Evolutionary conservation across 2,888 invertebrate species (phyloP).

Genomic region (Beris chalybata): DNA sequence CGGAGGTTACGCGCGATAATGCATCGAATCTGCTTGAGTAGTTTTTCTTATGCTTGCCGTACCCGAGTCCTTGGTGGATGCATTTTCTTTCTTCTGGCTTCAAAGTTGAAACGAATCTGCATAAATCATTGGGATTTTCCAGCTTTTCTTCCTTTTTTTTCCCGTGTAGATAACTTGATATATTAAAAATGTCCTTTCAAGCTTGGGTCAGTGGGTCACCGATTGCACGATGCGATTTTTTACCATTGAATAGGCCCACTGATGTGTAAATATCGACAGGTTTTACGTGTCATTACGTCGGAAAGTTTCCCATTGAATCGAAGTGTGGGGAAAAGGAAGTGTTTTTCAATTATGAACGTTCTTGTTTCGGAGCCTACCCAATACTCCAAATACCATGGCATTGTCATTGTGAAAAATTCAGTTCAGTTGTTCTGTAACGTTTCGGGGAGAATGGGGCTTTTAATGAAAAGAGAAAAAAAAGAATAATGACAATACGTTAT

Average conservation of each 20-base stretch:
- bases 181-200: too few relatives aligned
- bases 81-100: conserved; percentile 8
- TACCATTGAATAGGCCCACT: conserved; percentile 14
- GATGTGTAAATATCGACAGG: conserved; percentile 32
- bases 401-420: too few relatives aligned
- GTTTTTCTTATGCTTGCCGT: not conserved
- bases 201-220: conserved; percentile 15
- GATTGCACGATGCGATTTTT: not conserved
- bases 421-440: too few relatives aligned
- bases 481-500: too few relatives aligned
- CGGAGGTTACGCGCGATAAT: conserved; percentile 15
- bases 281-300: conserved; percentile 25
- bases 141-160: not conserved
- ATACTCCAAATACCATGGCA: too few relatives aligned
- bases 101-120: conserved; percentile 7
- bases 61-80: not conserved
- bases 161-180: too few relatives aligned
- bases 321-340: too few relatives aligned
- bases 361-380: too few relatives aligned
- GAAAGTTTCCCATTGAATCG: conserved; percentile 6
- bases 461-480: too few relatives aligned
- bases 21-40: not conserved
- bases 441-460: too few relatives aligned
- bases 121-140: conserved; percentile 25
- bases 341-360: too few relatives aligned